phyloP scores from a whole-genome alignment of 2,113 vertebrate genomes.

The Micromys minutus region DNA sequence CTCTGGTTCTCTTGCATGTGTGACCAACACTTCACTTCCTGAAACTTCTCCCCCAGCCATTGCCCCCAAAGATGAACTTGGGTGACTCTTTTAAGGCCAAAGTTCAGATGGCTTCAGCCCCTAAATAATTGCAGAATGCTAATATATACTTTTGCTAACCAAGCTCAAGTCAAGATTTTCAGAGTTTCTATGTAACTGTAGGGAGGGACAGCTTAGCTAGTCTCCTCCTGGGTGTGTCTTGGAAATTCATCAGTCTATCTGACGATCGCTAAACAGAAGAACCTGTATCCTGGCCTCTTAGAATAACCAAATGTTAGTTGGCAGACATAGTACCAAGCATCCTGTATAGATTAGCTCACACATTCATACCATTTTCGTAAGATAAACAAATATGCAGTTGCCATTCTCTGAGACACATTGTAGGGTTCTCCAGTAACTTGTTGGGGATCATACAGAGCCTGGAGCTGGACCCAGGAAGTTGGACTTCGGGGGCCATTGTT shows the following conservation, averaged over 20 bases:
- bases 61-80: background rate
- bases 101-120: background rate
- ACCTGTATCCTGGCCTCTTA: background rate
- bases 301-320: background rate
- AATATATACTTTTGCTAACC: background rate
- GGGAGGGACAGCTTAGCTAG: background rate
- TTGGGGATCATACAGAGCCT: background rate
- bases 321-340: background rate
- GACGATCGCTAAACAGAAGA: background rate
- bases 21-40: background rate
- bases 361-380: background rate
- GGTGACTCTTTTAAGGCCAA: background rate
- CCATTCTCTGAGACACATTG: background rate
- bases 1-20: background rate
- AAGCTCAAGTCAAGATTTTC: background rate
- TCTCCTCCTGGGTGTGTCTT: background rate
- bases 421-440: background rate
- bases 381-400: too few species aligned
- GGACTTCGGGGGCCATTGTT: background rate
- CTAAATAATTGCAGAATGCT: background rate
- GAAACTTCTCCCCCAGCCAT: background rate
- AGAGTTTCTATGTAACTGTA: fast-evolving
- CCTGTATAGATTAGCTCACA: background rate
- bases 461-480: background rate
- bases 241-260: background rate